Evolutionary conservation across 2,113 vertebrate genomes (phyloP), one percentile per base, ranked within the genome.

Genomic region (Megaceryle maxima): DNA sequence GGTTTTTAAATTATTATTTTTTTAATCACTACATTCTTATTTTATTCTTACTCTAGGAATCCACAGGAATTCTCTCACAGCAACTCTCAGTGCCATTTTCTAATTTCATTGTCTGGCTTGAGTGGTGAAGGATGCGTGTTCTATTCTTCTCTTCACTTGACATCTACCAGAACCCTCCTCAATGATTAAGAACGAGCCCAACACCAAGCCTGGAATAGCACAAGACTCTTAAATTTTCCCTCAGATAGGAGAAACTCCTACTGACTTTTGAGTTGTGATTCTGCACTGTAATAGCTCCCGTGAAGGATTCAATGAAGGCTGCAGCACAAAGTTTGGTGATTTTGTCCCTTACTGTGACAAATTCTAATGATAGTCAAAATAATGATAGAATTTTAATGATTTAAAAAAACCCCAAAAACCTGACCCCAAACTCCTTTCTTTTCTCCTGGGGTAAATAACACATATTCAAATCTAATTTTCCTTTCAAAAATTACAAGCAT

Each of bases 101-200:
- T 66, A 81, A 83, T 88, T 92, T 90, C 88, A 90, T 95, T 92
- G 85, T 96, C 83, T 73, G 59, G 26, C 75, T 92, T 64, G 90
- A 96, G 94, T 73, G 91, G 76, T 72, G 87, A 76, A 94, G 88
- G 92, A 86, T 91, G 77, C 39, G 7, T 75, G 89, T 87, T 83
- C 93, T 94, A 50, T 81, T 86, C 87, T 95, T 92, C 96, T 89
- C 88, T 89, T 97, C 90, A 93, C 94, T 95, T 96, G 95, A 93
- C 93, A 95, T 91, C 90, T 90, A 94, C 64, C 80, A 93, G 90
- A 87, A 87, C 90, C 66, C 92, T 97, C 85, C 96, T 97, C 70
- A 25, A 35, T 43, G 78, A 90, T 96, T 82, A 96, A 88, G 88
- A 93, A 84, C 5, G 11, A 93, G 84, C 86, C 84, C 68, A 95